Conservation (phyloP, 2,888 invertebrate genomes). For the Micoletzkya japonica region DNA sequence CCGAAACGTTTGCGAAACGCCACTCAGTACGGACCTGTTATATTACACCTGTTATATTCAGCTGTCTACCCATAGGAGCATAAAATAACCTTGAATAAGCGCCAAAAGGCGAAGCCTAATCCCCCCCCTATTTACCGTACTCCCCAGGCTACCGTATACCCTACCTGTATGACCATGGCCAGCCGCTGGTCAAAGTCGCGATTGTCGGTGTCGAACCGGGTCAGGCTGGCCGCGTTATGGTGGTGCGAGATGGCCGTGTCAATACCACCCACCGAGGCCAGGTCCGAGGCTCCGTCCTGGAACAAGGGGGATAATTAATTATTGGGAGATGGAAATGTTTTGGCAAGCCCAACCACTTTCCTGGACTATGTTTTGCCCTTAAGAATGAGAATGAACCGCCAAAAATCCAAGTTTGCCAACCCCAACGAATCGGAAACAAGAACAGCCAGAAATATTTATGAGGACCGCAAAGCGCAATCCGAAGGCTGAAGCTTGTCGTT, state of each 20-base stretch:
- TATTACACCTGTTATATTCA: too few species aligned
- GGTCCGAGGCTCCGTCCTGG: constrained; percentile 57
- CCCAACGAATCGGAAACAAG: too few species aligned
- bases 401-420: background rate
- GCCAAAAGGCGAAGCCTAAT: too few species aligned
- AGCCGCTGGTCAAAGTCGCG: constrained; percentile 62
- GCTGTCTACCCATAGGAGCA: too few species aligned
- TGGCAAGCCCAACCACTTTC: background rate
- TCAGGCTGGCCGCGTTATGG: constrained; percentile 62
- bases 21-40: too few species aligned
- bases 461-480: background rate
- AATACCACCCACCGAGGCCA: constrained; percentile 58
- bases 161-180: constrained; percentile 50
- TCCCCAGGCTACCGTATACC: background rate
- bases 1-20: too few species aligned
- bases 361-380: background rate
- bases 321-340: too few species aligned
- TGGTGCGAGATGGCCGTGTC: constrained; percentile 63
- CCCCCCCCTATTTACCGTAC: too few species aligned
- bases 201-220: constrained; percentile 61
- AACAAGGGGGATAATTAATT: too few species aligned
- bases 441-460: background rate
- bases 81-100: too few species aligned
- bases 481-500: background rate
- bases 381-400: background rate